These are phyloP conservation scores for Lerista edwardsae DNA, from an alignment of 2,797 vertebrate species.

Conservation along the genomic window DNA sequence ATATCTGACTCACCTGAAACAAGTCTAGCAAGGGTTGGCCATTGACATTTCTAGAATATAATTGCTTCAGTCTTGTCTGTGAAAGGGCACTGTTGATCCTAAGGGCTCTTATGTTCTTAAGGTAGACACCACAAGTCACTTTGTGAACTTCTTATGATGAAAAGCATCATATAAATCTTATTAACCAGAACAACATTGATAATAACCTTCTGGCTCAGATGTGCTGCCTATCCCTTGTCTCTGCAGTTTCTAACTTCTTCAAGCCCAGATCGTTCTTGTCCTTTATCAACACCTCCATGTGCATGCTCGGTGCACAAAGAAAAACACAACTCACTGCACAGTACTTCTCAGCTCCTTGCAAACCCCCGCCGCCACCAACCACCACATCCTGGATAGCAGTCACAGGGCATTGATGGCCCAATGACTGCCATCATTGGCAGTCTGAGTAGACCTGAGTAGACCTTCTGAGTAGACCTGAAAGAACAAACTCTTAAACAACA, in stretches of 20 bases:
- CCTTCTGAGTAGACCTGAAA: too few species aligned
- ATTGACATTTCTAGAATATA: not conserved
- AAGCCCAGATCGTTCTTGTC: not conserved
- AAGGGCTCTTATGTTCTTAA: too few species aligned
- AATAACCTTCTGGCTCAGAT: not conserved
- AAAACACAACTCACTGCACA: not conserved
- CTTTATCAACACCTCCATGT: not conserved
- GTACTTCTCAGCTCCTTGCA: not conserved
- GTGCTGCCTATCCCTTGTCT: not conserved
- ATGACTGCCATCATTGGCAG: too few species aligned
- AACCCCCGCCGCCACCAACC: too few species aligned
- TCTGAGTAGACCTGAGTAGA: too few species aligned
- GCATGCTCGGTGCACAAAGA: not conserved
- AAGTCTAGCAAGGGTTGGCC: too few species aligned
- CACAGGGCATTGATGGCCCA: not conserved
- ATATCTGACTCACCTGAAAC: not conserved
- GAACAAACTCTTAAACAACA: not conserved
- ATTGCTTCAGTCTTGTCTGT: not conserved
- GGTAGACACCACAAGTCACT: too few species aligned
- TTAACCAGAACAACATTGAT: too few species aligned
- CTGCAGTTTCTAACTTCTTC: not conserved
- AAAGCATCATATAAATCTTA: too few species aligned
- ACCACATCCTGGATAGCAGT: not conserved
- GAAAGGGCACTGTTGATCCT: not conserved
- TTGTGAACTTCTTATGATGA: too few species aligned